Conservation (phyloP, 2,888 invertebrate genomes). For the Eledone cirrhosa region DNA sequence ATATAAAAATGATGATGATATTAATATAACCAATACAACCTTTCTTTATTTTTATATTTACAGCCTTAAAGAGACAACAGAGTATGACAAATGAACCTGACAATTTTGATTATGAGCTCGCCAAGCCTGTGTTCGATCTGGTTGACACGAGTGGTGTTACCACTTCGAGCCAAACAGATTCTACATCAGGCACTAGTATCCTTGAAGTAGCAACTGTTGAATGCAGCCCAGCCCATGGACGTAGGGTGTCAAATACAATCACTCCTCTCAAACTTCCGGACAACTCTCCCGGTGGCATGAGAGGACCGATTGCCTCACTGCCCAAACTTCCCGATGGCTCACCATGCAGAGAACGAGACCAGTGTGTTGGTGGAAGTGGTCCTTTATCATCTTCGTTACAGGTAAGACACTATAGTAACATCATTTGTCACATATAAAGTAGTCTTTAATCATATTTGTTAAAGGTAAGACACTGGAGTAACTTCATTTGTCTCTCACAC, state of each 20-base stretch:
- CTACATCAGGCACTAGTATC: neutral
- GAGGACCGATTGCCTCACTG: constrained; percentile 21
- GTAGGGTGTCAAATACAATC: neutral
- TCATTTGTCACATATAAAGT: no score
- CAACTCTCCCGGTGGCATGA: constrained; percentile 16
- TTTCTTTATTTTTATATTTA: neutral
- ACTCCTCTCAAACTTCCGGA: constrained; percentile 19
- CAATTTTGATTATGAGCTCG: constrained; percentile 27
- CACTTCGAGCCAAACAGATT: constrained; percentile 17
- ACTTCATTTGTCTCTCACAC: no score
- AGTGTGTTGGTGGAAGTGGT: constrained; percentile 1
- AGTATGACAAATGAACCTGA: constrained; percentile 20
- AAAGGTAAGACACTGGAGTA: no score
- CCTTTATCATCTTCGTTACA: constrained; percentile 17
- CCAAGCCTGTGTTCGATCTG: constrained; percentile 26
- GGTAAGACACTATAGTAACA: neutral
- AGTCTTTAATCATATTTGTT: no score
- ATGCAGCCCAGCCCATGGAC: constrained; percentile 19
- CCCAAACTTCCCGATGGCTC: constrained; percentile 20
- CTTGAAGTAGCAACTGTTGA: constrained; percentile 21
- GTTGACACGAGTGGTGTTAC: constrained; percentile 4
- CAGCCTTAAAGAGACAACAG: constrained; percentile 27
- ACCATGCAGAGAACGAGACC: constrained; percentile 17
- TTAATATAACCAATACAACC: no score
- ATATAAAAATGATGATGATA: no score